phyloP scores from a whole-genome alignment of 2,888 invertebrate genomes.

The Himalopsyche japonica region DNA sequence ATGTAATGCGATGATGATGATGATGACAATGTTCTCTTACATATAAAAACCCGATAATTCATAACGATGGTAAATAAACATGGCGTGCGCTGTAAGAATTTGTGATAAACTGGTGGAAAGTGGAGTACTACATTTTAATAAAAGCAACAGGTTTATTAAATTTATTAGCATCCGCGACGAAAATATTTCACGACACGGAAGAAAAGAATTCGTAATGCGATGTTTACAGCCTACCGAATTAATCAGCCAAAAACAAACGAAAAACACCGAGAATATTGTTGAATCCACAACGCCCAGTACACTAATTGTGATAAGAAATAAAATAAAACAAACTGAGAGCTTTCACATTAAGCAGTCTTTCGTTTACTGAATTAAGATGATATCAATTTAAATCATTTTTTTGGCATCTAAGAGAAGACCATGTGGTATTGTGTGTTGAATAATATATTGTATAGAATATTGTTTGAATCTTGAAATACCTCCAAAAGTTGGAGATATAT shows the following conservation, averaged over 20 bases:
- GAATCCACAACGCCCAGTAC: neutral
- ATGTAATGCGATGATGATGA: too few relatives aligned
- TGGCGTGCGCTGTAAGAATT: neutral
- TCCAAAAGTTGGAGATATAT: too few relatives aligned
- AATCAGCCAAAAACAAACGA: neutral
- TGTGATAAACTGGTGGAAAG: neutral
- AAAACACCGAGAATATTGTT: too few relatives aligned
- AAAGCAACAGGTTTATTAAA: slow-evolving; percentile 17
- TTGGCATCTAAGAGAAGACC: too few relatives aligned
- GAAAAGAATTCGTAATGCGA: neutral
- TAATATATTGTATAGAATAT: too few relatives aligned
- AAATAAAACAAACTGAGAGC: neutral
- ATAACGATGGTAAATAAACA: neutral
- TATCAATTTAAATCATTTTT: too few relatives aligned
- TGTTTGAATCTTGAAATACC: too few relatives aligned
- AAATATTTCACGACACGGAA: slow-evolving; percentile 18
- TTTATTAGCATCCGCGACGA: neutral
- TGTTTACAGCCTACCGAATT: neutral
- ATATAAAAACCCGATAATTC: neutral
- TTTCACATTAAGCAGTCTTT: too few relatives aligned
- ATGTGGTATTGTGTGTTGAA: too few relatives aligned
- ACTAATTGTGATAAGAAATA: neutral
- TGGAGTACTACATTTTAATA: neutral
- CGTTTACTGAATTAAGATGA: neutral
- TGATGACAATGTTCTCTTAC: too few relatives aligned